Percentiles rank a stretch among this genome's conserved stretches.
These are phyloP conservation scores for Hypanus sabinus DNA, from an alignment of 2,113 vertebrate genomes.

Conservation along the genomic window DNA sequence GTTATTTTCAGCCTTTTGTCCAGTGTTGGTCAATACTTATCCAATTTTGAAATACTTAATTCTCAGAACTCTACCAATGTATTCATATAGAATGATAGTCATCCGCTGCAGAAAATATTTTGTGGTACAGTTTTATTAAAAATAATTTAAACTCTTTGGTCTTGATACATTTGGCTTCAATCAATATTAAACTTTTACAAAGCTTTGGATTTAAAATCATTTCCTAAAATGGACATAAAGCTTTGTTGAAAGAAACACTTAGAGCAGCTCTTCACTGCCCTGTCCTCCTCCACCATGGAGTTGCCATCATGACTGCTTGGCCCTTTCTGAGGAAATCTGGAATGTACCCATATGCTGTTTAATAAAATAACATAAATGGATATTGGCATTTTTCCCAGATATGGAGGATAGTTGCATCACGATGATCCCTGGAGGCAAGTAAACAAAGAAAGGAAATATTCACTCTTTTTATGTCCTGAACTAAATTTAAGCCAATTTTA, in stretches of 20 bases:
- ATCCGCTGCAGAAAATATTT: neutral
- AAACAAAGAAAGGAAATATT: neutral
- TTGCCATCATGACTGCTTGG: neutral
- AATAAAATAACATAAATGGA: constrained; percentile 6
- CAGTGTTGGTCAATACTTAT: neutral
- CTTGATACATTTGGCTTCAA: neutral
- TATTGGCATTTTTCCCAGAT: constrained; percentile 5
- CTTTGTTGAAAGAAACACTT: constrained; percentile 13
- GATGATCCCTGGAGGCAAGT: neutral
- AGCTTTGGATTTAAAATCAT: neutral
- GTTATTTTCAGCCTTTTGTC: neutral
- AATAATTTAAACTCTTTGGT: neutral
- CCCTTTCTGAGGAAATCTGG: constrained; percentile 12
- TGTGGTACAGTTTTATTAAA: neutral
- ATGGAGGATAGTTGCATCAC: neutral
- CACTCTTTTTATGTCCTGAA: neutral
- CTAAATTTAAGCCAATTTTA: neutral
- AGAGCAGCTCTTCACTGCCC: neutral
- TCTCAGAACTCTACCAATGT: neutral
- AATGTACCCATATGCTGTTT: neutral
- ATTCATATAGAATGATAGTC: too few relatives aligned
- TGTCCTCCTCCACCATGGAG: neutral
- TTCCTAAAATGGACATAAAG: constrained; percentile 29
- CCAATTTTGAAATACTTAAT: neutral
- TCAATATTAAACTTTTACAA: neutral